Conservation (phyloP, 2,888 invertebrate genomes). For the Drosophila monieri region DNA sequence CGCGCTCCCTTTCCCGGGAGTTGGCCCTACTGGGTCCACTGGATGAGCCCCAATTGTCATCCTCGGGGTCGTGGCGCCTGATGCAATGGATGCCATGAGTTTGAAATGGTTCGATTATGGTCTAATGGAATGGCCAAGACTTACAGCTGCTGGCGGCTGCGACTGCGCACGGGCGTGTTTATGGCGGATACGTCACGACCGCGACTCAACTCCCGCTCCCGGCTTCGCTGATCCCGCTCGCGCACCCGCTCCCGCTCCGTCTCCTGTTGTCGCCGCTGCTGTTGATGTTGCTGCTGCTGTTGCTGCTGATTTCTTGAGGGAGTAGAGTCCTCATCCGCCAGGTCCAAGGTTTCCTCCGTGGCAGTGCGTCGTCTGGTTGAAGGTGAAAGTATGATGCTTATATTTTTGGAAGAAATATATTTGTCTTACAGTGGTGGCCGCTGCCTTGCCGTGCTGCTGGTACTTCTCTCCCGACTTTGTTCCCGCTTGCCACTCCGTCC, state of each 20-base stretch:
- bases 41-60: conserved; percentile 81
- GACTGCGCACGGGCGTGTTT: conserved; percentile 73
- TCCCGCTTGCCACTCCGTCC: conserved; percentile 32
- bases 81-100: conserved; percentile 20
- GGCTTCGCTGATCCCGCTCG: conserved; percentile 65
- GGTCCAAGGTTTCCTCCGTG: conserved; percentile 80
- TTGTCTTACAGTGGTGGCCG: conserved; percentile 67
- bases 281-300: conserved; percentile 45
- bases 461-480: conserved; percentile 55
- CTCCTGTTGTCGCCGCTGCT: conserved; percentile 53
- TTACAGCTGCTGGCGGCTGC: conserved; percentile 76
- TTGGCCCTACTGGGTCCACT: conserved; percentile 76
- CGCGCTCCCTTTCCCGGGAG: conserved; percentile 76
- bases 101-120: conserved; percentile 18
- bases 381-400: not conserved
- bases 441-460: conserved; percentile 57
- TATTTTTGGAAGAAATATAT: not conserved
- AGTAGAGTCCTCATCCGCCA: conserved; percentile 69
- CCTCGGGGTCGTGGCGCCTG: conserved; percentile 70
- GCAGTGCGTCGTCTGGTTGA: conserved; percentile 72
- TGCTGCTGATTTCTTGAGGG: conserved; percentile 51
- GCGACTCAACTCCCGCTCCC: conserved; percentile 70
- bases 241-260: conserved; percentile 51
- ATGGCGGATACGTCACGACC: conserved; percentile 65
- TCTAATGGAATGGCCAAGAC: conserved; percentile 36